These are phyloP conservation scores for Goniozus legneri DNA, from an alignment of 1,140 invertebrate genomes.

Conservation along the genomic window DNA sequence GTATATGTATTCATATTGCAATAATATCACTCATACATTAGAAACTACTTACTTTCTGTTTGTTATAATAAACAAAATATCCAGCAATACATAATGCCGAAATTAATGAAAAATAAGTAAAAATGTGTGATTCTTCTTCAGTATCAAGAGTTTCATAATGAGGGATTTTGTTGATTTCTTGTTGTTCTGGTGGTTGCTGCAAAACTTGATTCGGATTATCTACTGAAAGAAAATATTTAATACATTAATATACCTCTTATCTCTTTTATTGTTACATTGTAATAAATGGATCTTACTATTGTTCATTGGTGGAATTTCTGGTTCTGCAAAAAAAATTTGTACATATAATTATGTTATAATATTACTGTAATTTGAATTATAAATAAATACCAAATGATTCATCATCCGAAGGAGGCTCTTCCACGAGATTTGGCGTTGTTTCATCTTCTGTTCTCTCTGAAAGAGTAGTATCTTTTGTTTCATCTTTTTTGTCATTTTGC, in stretches of 20 bases:
- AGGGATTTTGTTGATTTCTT: not conserved
- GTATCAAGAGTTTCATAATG: conserved; percentile 10
- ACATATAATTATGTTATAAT: not conserved
- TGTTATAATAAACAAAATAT: conserved; percentile 66
- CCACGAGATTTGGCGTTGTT: not conserved
- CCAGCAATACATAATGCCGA: conserved; percentile 59
- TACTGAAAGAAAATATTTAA: conserved; percentile 2
- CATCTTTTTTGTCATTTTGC: not conserved
- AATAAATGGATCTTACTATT: not conserved
- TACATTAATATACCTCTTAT: not conserved
- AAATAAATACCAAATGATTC: not conserved
- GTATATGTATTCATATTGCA: not conserved
- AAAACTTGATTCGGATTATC: conserved; percentile 10
- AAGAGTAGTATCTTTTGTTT: not conserved
- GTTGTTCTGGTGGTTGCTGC: conserved; percentile 5
- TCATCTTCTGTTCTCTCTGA: not conserved
- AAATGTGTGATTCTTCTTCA: conserved; percentile 59
- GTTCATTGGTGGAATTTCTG: not conserved
- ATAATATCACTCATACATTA: not conserved
- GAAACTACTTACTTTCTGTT: conserved; percentile 60
- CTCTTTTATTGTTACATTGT: not conserved
- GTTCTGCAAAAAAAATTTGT: not conserved
- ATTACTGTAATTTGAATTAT: not conserved
- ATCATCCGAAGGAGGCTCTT: not conserved
- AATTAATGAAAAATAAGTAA: conserved; percentile 62